Conservation (phyloP, 2,888 invertebrate species). For the Pristionchus arcanus region DNA sequence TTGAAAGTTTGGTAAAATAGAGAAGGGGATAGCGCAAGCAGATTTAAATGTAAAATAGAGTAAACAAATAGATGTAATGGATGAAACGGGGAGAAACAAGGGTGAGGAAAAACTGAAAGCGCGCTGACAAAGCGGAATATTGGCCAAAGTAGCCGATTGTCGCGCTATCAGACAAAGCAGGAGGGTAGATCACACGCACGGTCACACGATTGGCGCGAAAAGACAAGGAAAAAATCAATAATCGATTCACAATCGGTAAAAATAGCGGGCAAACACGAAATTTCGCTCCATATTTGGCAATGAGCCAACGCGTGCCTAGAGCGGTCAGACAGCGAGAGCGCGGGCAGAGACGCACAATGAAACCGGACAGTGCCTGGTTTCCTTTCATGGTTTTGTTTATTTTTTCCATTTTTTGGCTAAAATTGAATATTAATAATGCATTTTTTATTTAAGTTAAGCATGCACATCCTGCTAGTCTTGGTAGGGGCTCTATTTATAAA, state of each 20-base stretch:
- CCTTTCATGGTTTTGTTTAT: neutral
- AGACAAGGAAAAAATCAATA: neutral
- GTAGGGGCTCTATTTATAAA: neutral
- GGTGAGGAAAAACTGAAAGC: neutral
- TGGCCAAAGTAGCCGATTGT: neutral
- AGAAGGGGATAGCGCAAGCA: no score
- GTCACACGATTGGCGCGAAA: neutral
- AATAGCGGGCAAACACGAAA: conserved; percentile 1
- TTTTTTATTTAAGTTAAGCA: neutral
- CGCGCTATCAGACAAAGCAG: neutral
- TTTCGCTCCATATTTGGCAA: neutral
- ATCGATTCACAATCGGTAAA: neutral
- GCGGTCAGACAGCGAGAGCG: neutral
- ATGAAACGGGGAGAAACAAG: no score
- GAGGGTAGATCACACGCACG: neutral
- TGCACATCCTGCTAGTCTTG: neutral
- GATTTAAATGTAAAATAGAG: no score
- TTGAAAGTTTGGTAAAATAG: no score
- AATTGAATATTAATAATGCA: neutral
- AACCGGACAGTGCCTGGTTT: neutral
- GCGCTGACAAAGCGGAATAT: neutral
- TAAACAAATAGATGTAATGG: no score
- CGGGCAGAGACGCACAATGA: conserved; percentile 4
- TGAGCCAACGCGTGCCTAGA: conserved; percentile 40
- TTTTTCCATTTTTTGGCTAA: neutral